A percentile compares a stretch with the other conserved stretches of the same genome.
Conservation (phyloP, 2,113 vertebrate species). For the Spheniscus mendiculus region DNA sequence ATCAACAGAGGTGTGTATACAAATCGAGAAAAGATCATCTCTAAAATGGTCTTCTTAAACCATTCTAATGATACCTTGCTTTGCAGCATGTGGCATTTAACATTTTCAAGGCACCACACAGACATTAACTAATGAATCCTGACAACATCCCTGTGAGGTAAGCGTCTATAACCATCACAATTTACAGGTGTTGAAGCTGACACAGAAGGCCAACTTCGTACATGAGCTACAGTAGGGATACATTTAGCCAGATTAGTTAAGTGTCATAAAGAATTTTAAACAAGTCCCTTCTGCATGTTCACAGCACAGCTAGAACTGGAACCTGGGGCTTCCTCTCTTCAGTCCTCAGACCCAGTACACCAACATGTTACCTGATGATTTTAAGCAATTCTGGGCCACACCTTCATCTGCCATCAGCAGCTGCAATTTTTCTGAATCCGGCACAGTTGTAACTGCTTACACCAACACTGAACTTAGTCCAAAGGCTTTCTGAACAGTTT, state of each 20-base stretch:
- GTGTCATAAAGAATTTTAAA: slow-evolving; percentile 17
- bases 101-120: neutral
- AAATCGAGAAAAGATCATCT: neutral
- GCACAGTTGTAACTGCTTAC: neutral
- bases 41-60: neutral
- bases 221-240: neutral
- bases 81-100: neutral
- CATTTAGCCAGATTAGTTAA: neutral
- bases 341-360: neutral
- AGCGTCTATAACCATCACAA: slow-evolving; percentile 1
- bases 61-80: neutral
- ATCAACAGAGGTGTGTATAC: neutral
- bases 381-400: neutral
- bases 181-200: neutral
- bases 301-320: neutral
- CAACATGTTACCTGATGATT: neutral
- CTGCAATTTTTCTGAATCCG: neutral
- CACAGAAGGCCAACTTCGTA: neutral
- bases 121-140: slow-evolving; percentile 13
- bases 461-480: neutral
- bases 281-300: neutral
- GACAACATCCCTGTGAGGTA: slow-evolving; percentile 5
- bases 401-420: neutral
- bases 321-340: neutral
- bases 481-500: neutral